Percentiles rank a stretch among this genome's conserved stretches.
phyloP scores from a whole-genome alignment of 2,888 invertebrate genomes.

The Agrilus biguttatus region DNA sequence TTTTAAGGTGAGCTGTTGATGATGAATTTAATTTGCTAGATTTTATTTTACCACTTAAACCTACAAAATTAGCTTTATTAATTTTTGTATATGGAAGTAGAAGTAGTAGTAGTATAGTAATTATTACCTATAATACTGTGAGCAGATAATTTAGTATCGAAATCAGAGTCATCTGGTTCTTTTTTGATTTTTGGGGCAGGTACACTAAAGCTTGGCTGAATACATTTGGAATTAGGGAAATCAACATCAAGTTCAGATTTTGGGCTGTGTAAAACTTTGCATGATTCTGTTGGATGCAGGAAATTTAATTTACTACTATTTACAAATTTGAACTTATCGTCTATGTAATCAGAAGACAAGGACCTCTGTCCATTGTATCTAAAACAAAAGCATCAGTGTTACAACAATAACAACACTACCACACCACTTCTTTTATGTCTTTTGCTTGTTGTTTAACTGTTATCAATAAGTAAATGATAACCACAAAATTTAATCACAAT shows the following conservation, averaged over 20 bases:
- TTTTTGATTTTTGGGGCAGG: slow-evolving; percentile 8
- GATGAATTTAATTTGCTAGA: slow-evolving; percentile 11
- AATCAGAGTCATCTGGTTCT: slow-evolving; percentile 13
- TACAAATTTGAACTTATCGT: slow-evolving; percentile 4
- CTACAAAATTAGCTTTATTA: slow-evolving; percentile 10
- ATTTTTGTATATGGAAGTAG: neutral
- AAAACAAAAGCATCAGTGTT: no score
- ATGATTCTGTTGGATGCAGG: no score
- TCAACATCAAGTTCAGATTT: slow-evolving; percentile 1
- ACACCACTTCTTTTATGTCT: no score
- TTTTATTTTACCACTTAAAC: slow-evolving; percentile 20
- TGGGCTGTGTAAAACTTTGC: slow-evolving; percentile 1
- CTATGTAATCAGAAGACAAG: slow-evolving; percentile 3
- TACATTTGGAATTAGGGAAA: slow-evolving; percentile 1
- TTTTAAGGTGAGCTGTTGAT: slow-evolving; percentile 18
- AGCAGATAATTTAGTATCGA: slow-evolving; percentile 23
- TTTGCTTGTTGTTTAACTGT: no score
- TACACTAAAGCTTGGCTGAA: slow-evolving; percentile 3
- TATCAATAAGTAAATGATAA: no score
- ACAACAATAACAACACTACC: no score
- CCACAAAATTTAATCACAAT: no score
- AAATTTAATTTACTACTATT: neutral
- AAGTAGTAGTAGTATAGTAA: neutral
- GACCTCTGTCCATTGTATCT: slow-evolving; percentile 5
- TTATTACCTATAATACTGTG: slow-evolving; percentile 32